Evolutionary conservation across 2,113 vertebrate species (phyloP), one percentile per base, ranked within the genome.

Genomic region (Callospermophilus lateralis): DNA sequence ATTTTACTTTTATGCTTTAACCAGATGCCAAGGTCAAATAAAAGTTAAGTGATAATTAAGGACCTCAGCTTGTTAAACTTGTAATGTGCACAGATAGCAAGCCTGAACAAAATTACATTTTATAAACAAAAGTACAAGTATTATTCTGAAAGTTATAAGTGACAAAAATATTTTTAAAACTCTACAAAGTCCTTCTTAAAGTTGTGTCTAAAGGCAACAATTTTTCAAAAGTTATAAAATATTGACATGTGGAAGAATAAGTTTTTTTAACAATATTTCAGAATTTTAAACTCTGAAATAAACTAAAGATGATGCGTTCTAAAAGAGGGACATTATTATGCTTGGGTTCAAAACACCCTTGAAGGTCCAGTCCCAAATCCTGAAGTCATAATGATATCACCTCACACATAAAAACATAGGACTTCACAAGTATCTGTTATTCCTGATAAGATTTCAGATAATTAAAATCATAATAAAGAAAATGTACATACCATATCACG

Each of bases 401-500:
- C 42, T 63, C 37, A 61, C 8, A 53, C 79, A 70, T 4, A 65
- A 79, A 94, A 96, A 51, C 16, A 39, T 0, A 61, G 37, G 15
- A n/a, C 5, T 91, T 37, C n/a, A 65, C 42, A 34, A 19, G 1
- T 20, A n/a, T 6, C n/a, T 34, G 2, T 32, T 16, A 39, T 9
- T 61, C 34, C 1, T 26, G 32, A 0, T 2, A n/a, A 85, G n/a
- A 45, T 2, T 5, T 19, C 55, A n/a, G 68, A 22, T 68, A 45
- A 58, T 0, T 39, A 73, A 30, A 13, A 65, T 2, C 3, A 1
- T 4, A 39, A 1, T 12, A 4, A 53, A 58, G 34, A 51, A 32
- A 1, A 3, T 0, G 1, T 1, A 55, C 99, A 89, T 98, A 99
- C 99, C 99, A 99, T 99, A 96, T 99, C 99, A 42, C 99, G 98